These are phyloP conservation scores for Ameiurus melas DNA, from an alignment of 2,113 vertebrate genomes.

Conservation along the genomic window DNA sequence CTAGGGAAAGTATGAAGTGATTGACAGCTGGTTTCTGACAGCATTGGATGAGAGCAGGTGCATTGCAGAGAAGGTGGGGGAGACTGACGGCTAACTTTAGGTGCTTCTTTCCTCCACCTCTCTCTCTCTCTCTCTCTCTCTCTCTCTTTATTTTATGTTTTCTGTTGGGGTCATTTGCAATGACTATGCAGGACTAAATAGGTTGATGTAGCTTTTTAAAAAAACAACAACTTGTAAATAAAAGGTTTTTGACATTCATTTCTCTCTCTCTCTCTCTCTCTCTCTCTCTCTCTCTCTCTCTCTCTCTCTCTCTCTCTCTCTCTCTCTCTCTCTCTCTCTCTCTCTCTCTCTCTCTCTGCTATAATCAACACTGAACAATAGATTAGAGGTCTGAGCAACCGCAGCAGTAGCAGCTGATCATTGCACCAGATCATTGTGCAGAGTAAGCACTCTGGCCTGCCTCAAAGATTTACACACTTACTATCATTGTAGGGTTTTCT, in stretches of 20 bases:
- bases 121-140: not conserved
- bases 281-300: not conserved
- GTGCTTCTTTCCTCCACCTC: not conserved
- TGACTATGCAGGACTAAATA: too few relatives aligned
- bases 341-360: conserved; percentile 21
- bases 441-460: conserved; percentile 46
- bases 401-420: conserved; percentile 34
- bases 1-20: conserved; percentile 25
- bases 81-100: conserved; percentile 35
- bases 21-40: conserved; percentile 45
- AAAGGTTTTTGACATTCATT: too few relatives aligned
- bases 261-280: not conserved
- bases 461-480: conserved; percentile 26
- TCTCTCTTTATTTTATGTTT: too few relatives aligned
- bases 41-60: conserved; percentile 34
- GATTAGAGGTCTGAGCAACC: conserved; percentile 11
- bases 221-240: too few relatives aligned
- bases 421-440: conserved; percentile 36
- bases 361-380: conserved; percentile 14
- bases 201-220: too few relatives aligned
- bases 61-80: conserved; percentile 40
- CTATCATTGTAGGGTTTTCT: not conserved
- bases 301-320: conserved; percentile 9
- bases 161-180: too few relatives aligned
- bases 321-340: not conserved